These are phyloP conservation scores for Columba janthina DNA, from an alignment of 2,113 vertebrate genomes.

Conservation along the genomic window DNA sequence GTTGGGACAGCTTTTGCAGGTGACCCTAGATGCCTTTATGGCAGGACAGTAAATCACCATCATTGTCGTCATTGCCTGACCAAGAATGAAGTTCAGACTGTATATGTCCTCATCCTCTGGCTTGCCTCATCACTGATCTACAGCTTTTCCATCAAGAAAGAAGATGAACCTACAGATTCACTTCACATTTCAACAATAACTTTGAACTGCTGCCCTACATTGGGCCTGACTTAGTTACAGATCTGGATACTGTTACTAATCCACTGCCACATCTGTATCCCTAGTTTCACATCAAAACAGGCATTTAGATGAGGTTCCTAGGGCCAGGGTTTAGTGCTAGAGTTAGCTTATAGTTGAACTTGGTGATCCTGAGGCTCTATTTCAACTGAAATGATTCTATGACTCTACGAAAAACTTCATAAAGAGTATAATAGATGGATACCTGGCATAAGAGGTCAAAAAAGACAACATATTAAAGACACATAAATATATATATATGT, in stretches of 20 bases:
- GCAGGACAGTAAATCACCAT: neutral
- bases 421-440: neutral
- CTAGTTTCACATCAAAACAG: neutral
- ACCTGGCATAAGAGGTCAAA: neutral
- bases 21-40: neutral
- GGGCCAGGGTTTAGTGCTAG: too few species aligned
- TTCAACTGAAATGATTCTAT: too few species aligned
- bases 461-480: neutral
- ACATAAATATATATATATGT: neutral
- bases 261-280: neutral
- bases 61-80: neutral
- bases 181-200: neutral
- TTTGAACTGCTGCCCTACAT: neutral
- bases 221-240: neutral
- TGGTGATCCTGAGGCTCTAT: too few species aligned
- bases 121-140: too few species aligned
- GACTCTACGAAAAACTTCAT: neutral
- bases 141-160: neutral
- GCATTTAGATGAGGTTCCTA: neutral
- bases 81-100: neutral
- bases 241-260: neutral
- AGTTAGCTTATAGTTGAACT: too few species aligned
- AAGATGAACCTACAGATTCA: neutral
- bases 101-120: neutral
- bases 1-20: neutral